Base-by-base conservation (phyloP, 2,888 invertebrate species). In the Volucella inanis region DNA sequence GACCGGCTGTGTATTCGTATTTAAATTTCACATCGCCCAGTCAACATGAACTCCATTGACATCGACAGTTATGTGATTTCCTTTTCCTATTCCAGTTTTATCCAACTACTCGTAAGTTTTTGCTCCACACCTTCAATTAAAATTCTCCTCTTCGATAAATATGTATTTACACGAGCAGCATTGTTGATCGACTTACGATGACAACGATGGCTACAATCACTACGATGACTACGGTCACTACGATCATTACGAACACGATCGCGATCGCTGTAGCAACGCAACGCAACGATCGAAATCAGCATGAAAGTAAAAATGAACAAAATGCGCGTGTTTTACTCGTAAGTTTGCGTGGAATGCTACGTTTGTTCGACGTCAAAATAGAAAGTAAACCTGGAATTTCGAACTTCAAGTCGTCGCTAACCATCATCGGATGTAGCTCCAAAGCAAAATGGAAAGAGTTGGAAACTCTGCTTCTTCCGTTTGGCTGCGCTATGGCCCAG, bases 11-110 rank as follows among this genome's bases (percentile, higher is more conserved):
- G 38, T 45, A 15, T 43, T 82, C 18, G 38, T 64, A 55, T 72
- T 72, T 14, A 57, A 68, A 78, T 83, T 78, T 74, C 68, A 83
- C 83, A 83, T 83, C 72, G 67, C 59, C 67, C 50, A 31, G 31
- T 6, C 39, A 52, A 79, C 78, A 84, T 79, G 68, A 79, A 79
- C 79, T 68, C 79, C 64, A 61, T 67, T 52, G 64, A 61, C 67
- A 74, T 71, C 75, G 75, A 84, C 84, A 80, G 80, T 84, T 80
- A 80, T 79, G 61, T 65, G 84, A 84, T 84, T 84, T 80, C 83
- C 83, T 83, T 74, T 72, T 72, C 50, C 62, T 38, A 72, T 18
- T 47, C 8, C 50, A n/a, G 11, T 31, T 18, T 45, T 2, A 15
- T 38, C 38, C 31, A 31, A 31, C 6, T 6, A 31, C 6, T 31